Evolutionary conservation across 2,797 vertebrate genomes (phyloP).

Genomic region (Carduelis carduelis): DNA sequence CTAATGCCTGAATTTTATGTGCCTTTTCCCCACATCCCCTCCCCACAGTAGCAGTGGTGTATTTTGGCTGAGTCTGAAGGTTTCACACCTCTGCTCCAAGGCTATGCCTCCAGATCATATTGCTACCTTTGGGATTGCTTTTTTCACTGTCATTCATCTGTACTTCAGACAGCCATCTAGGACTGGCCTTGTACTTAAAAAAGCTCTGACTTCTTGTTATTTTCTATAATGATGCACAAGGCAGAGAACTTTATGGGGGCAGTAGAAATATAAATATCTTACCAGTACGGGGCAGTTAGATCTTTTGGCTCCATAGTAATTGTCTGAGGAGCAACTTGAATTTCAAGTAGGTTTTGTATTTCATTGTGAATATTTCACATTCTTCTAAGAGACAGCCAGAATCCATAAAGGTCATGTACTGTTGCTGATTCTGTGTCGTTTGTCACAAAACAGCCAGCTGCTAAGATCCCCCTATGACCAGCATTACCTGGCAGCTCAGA

Average conservation of each 20-base stretch:
- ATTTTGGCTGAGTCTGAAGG: slow-evolving; percentile 27
- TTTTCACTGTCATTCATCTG: slow-evolving; percentile 40
- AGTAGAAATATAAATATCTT: slow-evolving; percentile 65
- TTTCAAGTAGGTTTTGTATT: slow-evolving; percentile 62
- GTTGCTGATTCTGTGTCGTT: slow-evolving; percentile 65
- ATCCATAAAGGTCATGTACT: slow-evolving; percentile 65
- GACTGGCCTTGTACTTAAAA: background rate
- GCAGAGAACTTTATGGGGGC: slow-evolving; percentile 53
- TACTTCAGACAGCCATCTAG: slow-evolving; percentile 34
- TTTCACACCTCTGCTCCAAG: slow-evolving; percentile 23
- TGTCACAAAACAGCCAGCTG: slow-evolving; percentile 63
- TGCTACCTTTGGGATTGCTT: slow-evolving; percentile 17
- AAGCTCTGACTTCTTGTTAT: slow-evolving; percentile 46
- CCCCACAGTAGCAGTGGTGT: background rate
- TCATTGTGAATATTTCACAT: slow-evolving; percentile 65
- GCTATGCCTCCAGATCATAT: slow-evolving; percentile 27
- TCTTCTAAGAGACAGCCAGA: slow-evolving; percentile 58
- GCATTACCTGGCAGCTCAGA: slow-evolving; percentile 55
- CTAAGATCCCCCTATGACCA: slow-evolving; percentile 59
- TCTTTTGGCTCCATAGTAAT: slow-evolving; percentile 60
- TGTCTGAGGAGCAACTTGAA: slow-evolving; percentile 67
- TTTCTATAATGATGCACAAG: slow-evolving; percentile 43
- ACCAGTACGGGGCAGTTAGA: slow-evolving; percentile 44
- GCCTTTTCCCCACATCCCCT: too few relatives aligned
- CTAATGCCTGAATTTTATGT: background rate